A percentile compares a stretch with the other conserved stretches of the same genome.
phyloP scores from a whole-genome alignment of 2,113 vertebrate species.

The Colius striatus region DNA sequence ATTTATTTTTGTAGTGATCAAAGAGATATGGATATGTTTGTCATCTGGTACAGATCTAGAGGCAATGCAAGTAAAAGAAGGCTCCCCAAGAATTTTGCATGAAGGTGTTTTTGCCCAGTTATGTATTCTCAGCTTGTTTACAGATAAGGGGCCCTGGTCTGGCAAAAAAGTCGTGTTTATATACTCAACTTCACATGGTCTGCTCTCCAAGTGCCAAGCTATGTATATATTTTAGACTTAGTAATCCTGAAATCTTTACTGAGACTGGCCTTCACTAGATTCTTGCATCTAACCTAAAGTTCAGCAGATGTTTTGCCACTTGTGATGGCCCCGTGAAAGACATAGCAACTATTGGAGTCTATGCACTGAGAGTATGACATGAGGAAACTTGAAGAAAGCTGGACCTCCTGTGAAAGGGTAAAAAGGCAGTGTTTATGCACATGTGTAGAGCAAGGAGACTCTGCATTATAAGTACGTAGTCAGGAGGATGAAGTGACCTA shows the following conservation, averaged over 20 bases:
- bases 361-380: background rate
- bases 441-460: background rate
- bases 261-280: background rate
- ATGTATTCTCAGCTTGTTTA: background rate
- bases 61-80: background rate
- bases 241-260: background rate
- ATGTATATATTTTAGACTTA: background rate
- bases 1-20: conserved; percentile 44
- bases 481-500: background rate
- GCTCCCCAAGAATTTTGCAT: background rate
- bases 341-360: background rate
- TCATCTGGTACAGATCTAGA: conserved; percentile 40
- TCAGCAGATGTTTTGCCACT: background rate
- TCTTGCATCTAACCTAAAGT: background rate
- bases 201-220: background rate
- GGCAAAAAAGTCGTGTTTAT: background rate
- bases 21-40: conserved; percentile 24
- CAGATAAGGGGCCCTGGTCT: background rate
- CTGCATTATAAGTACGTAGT: background rate
- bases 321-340: background rate
- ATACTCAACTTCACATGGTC: background rate
- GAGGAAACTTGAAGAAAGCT: background rate
- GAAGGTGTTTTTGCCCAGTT: background rate
- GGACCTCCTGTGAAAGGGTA: background rate
- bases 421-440: background rate